Evolutionary conservation across 2,888 invertebrate species (phyloP).

Genomic region (Parnassius orleans): DNA sequence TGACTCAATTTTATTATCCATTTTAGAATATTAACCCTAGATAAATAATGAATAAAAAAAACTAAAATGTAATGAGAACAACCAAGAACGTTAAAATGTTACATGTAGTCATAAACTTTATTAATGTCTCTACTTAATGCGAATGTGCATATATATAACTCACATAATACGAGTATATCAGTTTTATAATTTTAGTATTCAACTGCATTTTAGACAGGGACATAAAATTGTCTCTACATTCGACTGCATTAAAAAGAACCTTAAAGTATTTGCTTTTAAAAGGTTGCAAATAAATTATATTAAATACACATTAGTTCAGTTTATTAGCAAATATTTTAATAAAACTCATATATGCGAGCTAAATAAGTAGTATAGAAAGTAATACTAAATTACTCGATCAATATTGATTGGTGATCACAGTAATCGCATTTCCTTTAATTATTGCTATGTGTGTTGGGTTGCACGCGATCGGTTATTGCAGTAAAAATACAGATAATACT

Average conservation of each 20-base stretch:
- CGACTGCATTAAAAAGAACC: slow-evolving; percentile 1
- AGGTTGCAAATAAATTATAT: too few relatives aligned
- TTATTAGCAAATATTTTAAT: too few relatives aligned
- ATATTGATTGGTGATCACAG: neutral
- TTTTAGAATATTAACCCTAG: too few relatives aligned
- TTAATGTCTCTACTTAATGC: neutral
- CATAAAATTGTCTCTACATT: slow-evolving; percentile 1
- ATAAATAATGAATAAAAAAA: too few relatives aligned
- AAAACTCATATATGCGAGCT: too few relatives aligned
- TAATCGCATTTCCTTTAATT: slow-evolving; percentile 5
- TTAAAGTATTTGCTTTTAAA: too few relatives aligned
- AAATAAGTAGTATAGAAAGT: neutral
- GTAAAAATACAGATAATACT: neutral
- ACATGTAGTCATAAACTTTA: neutral
- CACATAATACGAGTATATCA: slow-evolving; percentile 1
- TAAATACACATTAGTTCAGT: too few relatives aligned
- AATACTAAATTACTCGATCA: neutral
- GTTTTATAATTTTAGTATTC: slow-evolving; percentile 9
- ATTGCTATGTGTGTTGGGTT: neutral
- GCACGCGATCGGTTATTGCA: slow-evolving; percentile 2
- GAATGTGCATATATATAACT: slow-evolving; percentile 2
- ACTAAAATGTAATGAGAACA: too few relatives aligned
- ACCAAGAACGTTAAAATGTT: too few relatives aligned
- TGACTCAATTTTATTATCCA: too few relatives aligned
- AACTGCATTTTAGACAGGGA: neutral